Evolutionary conservation across 2,113 vertebrate genomes (phyloP).

Genomic region (Zootoca vivipara): DNA sequence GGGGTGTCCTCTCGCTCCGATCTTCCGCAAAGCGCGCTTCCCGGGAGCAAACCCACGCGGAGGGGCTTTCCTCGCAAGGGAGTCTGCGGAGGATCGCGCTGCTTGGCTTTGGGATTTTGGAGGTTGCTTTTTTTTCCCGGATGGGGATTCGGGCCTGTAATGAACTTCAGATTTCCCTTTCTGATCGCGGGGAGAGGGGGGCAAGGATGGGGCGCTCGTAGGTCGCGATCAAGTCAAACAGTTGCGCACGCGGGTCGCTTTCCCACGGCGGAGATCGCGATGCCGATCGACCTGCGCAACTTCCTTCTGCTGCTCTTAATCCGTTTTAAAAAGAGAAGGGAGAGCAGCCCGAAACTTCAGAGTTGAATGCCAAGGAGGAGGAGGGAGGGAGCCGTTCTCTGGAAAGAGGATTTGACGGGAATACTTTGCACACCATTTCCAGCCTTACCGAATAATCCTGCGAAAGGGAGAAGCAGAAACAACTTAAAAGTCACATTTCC

Average conservation of each 20-base stretch:
- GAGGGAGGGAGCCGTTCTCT: slow-evolving; percentile 23
- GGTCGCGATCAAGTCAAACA: neutral
- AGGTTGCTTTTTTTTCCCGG: neutral
- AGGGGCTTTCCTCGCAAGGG: neutral
- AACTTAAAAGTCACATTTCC: slow-evolving; percentile 84
- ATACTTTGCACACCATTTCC: slow-evolving; percentile 73
- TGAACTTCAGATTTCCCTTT: neutral
- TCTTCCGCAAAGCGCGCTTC: neutral
- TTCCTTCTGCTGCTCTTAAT: slow-evolving; percentile 30
- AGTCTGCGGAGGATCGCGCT: neutral
- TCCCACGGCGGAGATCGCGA: neutral
- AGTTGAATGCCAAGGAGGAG: slow-evolving; percentile 46
- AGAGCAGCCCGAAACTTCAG: slow-evolving; percentile 59
- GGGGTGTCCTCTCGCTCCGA: no score
- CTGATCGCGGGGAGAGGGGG: neutral
- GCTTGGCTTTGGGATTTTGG: neutral
- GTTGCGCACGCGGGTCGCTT: neutral
- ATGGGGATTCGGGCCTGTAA: neutral
- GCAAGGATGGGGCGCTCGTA: no score
- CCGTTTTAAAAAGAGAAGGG: slow-evolving; percentile 17
- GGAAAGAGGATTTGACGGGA: slow-evolving; percentile 76
- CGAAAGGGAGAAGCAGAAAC: slow-evolving; percentile 75
- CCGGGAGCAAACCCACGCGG: neutral
- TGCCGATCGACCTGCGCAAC: slow-evolving; percentile 19
- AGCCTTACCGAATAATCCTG: slow-evolving; percentile 76